Evolutionary conservation across 2,888 invertebrate genomes (phyloP).

Genomic region (Tetragonula carbonaria): DNA sequence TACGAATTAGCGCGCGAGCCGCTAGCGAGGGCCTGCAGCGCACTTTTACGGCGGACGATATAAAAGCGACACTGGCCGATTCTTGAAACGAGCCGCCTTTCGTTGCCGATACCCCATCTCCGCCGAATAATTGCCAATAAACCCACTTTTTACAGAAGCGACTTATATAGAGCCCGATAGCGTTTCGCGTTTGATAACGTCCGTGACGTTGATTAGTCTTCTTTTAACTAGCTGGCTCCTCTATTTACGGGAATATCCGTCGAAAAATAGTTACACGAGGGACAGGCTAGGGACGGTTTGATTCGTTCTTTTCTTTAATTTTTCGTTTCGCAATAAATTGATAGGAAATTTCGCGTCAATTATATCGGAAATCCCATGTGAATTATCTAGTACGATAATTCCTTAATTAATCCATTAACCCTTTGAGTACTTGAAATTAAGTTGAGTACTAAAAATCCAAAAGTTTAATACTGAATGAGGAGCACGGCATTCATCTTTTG

Average conservation of each 20-base stretch:
- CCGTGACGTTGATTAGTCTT: not conserved
- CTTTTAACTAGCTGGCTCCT: too few relatives aligned
- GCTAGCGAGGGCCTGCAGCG: not conserved
- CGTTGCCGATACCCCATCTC: not conserved
- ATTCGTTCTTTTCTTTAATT: not conserved
- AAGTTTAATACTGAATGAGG: too few relatives aligned
- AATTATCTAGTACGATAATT: too few relatives aligned
- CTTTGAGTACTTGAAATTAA: too few relatives aligned
- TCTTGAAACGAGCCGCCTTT: conserved; percentile 18
- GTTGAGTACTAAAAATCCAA: too few relatives aligned
- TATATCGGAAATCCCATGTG: too few relatives aligned
- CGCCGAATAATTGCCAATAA: conserved; percentile 26
- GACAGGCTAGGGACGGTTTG: not conserved
- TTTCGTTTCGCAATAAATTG: not conserved
- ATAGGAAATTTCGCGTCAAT: too few relatives aligned
- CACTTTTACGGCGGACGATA: conserved; percentile 29
- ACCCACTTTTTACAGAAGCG: conserved; percentile 28
- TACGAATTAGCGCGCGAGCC: conserved; percentile 17
- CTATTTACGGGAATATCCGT: too few relatives aligned
- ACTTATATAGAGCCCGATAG: not conserved
- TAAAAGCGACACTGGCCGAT: conserved; percentile 32
- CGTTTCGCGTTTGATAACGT: conserved; percentile 4
- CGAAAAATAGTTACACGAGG: too few relatives aligned
- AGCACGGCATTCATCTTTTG: too few relatives aligned
- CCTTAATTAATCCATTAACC: too few relatives aligned